phyloP scores from a whole-genome alignment of 2,113 vertebrate genomes.

The Elephantulus edwardii region DNA sequence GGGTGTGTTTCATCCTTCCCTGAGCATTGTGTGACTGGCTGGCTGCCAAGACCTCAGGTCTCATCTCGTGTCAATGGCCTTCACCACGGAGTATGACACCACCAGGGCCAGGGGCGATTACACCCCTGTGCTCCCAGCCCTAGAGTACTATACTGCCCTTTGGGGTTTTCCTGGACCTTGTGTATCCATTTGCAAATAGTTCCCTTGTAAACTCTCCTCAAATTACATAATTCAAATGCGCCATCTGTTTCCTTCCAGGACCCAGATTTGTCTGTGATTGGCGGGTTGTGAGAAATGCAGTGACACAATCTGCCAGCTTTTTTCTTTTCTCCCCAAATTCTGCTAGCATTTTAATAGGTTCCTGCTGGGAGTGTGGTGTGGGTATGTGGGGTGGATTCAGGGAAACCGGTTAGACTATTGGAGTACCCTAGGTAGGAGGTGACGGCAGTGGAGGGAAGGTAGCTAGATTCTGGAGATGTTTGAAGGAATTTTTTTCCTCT shows the following conservation, averaged over 20 bases:
- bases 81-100: not conserved
- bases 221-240: slow-evolving; percentile 17
- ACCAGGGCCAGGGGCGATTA: not conserved
- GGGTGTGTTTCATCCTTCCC: not conserved
- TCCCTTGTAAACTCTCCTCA: not conserved
- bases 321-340: not conserved
- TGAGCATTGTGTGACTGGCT: not conserved
- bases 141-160: not conserved
- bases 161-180: not conserved
- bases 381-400: not conserved
- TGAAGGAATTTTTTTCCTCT: too few species aligned
- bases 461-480: not conserved
- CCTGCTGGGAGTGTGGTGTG: not conserved
- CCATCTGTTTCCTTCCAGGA: slow-evolving; percentile 19
- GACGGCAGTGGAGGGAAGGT: not conserved
- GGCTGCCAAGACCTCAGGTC: not conserved
- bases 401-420: not conserved
- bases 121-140: not conserved
- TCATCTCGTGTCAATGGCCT: not conserved
- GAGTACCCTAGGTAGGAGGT: not conserved
- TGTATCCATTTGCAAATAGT: not conserved
- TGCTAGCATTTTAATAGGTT: not conserved
- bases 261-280: not conserved
- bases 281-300: not conserved
- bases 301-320: not conserved